phyloP scores from a whole-genome alignment of 1,140 invertebrate genomes.

The Zaprionus kolodkinae region DNA sequence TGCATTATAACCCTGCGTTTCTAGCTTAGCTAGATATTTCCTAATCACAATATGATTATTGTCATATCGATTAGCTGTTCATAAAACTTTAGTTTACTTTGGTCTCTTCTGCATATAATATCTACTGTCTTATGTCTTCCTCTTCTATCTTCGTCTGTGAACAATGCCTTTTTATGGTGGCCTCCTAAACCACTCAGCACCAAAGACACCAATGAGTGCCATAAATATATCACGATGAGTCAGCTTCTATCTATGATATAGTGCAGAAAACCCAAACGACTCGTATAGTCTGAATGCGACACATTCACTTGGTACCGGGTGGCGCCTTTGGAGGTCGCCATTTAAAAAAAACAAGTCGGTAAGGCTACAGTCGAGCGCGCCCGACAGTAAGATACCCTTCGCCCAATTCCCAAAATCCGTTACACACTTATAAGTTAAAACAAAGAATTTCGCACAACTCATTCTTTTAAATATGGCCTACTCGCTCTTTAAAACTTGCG shows the following conservation, averaged over 20 bases:
- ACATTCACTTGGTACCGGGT: constrained; percentile 54
- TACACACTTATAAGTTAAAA: too few species aligned
- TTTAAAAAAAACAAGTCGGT: too few species aligned
- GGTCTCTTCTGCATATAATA: constrained; percentile 23
- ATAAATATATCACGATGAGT: constrained; percentile 50
- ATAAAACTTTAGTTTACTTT: background rate
- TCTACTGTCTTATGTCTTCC: background rate
- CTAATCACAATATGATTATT: constrained; percentile 7
- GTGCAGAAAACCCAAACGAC: constrained; percentile 14
- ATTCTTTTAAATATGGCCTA: too few species aligned
- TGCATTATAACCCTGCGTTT: background rate
- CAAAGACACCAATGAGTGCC: constrained; percentile 17
- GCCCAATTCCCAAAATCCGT: too few species aligned
- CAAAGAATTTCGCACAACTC: too few species aligned
- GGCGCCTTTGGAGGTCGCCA: constrained; percentile 53
- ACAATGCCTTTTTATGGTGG: constrained; percentile 52
- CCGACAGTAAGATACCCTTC: too few species aligned
- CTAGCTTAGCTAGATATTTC: background rate
- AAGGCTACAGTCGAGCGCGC: too few species aligned
- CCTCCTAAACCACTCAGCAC: constrained; percentile 46
- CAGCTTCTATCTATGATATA: constrained; percentile 24
- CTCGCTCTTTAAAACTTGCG: too few species aligned
- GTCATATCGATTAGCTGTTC: constrained; percentile 1
- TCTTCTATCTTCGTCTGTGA: constrained; percentile 14
- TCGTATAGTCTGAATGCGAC: constrained; percentile 16